These are phyloP conservation scores for Oenanthe melanoleuca DNA, from an alignment of 2,113 vertebrate genomes.

Conservation along the genomic window DNA sequence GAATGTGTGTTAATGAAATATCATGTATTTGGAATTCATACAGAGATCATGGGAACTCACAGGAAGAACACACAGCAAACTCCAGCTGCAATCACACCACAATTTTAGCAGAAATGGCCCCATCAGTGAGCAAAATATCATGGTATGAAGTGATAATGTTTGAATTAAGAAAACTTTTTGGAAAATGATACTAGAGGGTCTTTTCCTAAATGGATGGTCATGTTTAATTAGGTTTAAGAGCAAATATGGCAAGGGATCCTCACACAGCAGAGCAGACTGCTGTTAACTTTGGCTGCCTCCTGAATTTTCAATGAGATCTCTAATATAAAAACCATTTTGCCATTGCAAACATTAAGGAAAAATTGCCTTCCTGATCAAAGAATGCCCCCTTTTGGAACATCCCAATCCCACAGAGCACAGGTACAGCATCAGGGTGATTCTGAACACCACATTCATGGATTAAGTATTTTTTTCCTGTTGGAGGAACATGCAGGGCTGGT, in stretches of 20 bases:
- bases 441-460: background rate
- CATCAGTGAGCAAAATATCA: background rate
- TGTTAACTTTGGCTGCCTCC: constrained; percentile 54
- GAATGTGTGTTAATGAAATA: constrained; percentile 46
- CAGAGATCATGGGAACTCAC: background rate
- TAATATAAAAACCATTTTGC: background rate
- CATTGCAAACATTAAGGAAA: background rate
- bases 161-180: constrained; percentile 18
- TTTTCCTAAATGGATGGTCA: constrained; percentile 36
- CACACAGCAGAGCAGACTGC: constrained; percentile 36
- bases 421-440: background rate
- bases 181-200: background rate
- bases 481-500: background rate
- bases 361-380: constrained; percentile 13
- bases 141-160: background rate
- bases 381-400: constrained; percentile 30
- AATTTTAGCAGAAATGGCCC: background rate
- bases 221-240: constrained; percentile 53
- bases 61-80: background rate
- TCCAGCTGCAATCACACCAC: background rate
- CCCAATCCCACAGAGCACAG: background rate
- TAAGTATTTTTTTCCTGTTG: background rate
- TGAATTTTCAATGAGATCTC: constrained; percentile 43
- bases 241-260: constrained; percentile 48
- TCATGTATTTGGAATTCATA: background rate